Conservation (phyloP, 2,113 vertebrate species). For the Equus quagga region DNA sequence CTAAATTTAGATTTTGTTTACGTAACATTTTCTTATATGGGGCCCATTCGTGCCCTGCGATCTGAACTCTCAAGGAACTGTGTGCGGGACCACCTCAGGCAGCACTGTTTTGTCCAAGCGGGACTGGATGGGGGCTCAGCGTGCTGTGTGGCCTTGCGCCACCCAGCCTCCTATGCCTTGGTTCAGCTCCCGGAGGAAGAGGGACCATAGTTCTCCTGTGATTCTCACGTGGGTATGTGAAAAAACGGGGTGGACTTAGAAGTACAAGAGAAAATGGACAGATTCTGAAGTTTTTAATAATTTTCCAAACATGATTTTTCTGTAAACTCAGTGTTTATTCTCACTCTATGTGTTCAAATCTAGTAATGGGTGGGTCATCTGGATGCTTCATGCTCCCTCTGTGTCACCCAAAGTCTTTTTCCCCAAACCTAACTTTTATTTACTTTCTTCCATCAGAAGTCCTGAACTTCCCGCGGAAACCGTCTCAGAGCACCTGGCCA, state of each 20-base stretch:
- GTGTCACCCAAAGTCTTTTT: background rate
- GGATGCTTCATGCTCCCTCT: background rate
- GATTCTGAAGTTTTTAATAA: background rate
- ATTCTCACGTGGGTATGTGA: background rate
- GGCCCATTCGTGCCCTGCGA: background rate
- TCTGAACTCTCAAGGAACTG: background rate
- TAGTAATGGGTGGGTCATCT: fast-evolving
- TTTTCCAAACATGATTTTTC: background rate
- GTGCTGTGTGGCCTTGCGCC: background rate
- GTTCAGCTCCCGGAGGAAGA: background rate
- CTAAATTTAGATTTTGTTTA: background rate
- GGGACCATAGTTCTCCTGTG: background rate
- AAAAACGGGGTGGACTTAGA: background rate
- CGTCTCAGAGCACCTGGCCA: background rate
- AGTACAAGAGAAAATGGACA: background rate
- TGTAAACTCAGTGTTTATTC: background rate
- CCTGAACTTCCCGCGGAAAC: background rate
- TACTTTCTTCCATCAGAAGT: background rate
- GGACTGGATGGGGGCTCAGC: too few species aligned
- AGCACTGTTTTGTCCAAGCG: background rate
- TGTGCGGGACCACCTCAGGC: background rate
- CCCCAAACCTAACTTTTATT: background rate
- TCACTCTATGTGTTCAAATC: background rate
- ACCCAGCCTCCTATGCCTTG: background rate
- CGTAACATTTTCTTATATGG: background rate